Base-by-base conservation (phyloP, 64 coral and sea anemone species). In the Stichodactyla helianthus region DNA sequence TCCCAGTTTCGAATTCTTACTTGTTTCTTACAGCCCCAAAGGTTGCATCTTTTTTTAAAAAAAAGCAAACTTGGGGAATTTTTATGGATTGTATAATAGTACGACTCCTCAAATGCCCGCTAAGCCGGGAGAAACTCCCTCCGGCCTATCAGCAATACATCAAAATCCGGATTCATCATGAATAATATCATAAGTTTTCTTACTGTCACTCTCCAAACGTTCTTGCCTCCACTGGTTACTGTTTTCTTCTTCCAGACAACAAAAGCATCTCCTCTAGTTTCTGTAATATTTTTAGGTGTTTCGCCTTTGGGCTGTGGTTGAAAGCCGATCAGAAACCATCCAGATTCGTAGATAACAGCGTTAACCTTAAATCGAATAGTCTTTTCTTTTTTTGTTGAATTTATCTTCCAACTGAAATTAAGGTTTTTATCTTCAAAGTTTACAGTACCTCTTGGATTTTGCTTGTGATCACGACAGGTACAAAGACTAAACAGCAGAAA, bases 271-370 rank as follows among this genome's bases (percentile, higher is more conserved):
- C 84, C 89, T n/a, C 55, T 79, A 20, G 83, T 22, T 15, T 82
- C 74, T 13, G 22, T 10, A 6, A 86, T 35, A 0, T 9, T 55
- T 25, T 23, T n/a, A 14, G 53, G 83, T 9, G 54, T 18, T 25
- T 50, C 15, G 26, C 55, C 22, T 20, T 86, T 86, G n/a, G n/a
- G n/a, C 17, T 55, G 68, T 15, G 89, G 55, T 20, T 20, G 50
- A 52, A 91, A 91, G 10, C 89, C 89, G 4, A 91, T 31, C 5
- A 91, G 22, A 50, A 86, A 26, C 89, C 89, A 91, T 4, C 89
- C 89, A 51, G 59, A 86, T 27, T 91, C 76, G 27, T 80, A 25
- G 0, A 91, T 27, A 4, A 5, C 19, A 79, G 85, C 84, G 9
- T 55, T 91, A 10, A 91, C 59, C 27, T 28, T 82, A 60, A 91